Conservation (phyloP, 2,797 vertebrate genomes). For the Smutsia gigantea region DNA sequence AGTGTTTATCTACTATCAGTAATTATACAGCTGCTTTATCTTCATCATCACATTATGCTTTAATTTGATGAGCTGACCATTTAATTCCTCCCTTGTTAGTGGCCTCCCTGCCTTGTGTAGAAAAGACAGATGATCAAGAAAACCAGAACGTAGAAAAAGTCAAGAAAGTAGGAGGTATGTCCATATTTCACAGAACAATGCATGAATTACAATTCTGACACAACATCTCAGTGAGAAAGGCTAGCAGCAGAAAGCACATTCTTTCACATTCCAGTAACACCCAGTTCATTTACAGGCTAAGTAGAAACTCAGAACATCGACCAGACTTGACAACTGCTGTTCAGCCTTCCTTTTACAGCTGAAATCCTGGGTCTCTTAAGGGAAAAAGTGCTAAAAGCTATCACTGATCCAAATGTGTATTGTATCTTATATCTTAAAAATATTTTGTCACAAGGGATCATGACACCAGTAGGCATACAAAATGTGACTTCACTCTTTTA, state of each 20-base stretch:
- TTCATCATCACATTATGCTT: background rate
- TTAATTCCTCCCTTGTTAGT: constrained; percentile 45
- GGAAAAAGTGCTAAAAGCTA: background rate
- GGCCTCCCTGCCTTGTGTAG: background rate
- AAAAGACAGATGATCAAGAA: constrained; percentile 45
- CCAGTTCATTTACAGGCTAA: background rate
- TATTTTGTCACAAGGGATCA: background rate
- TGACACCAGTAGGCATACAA: background rate
- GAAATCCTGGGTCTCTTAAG: background rate
- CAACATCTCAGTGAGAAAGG: background rate
- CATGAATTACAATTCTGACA: background rate
- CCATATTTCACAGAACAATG: constrained; percentile 7
- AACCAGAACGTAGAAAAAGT: constrained; percentile 24
- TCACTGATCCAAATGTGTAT: background rate
- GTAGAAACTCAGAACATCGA: background rate
- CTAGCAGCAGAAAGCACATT: background rate
- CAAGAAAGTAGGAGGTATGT: background rate
- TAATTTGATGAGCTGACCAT: constrained; percentile 38
- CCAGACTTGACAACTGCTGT: background rate
- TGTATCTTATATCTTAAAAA: background rate
- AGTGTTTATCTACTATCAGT: too few species aligned
- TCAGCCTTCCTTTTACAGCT: background rate
- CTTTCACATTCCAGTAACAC: background rate
- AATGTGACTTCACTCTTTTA: background rate
- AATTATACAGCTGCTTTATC: too few species aligned